Evolutionary conservation across 2,797 vertebrate genomes (phyloP).

Genomic region (Molothrus ater): DNA sequence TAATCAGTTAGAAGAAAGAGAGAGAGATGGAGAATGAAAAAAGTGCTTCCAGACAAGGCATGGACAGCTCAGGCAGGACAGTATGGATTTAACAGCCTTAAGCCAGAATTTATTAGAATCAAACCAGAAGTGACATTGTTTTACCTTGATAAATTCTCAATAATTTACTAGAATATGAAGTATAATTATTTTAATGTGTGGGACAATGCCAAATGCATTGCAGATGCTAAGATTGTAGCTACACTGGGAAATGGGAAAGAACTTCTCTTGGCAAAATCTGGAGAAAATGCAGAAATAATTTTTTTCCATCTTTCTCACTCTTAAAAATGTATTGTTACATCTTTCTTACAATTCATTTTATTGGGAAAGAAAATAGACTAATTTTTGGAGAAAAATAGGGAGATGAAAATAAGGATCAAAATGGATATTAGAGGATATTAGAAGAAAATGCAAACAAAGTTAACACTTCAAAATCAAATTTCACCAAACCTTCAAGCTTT

Average conservation of each 20-base stretch:
- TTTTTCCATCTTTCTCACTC: neutral
- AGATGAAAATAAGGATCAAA: neutral
- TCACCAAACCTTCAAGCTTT: neutral
- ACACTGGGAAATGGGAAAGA: neutral
- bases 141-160: neutral
- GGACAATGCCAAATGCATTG: neutral
- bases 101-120: conserved; percentile 21
- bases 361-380: neutral
- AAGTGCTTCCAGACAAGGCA: neutral
- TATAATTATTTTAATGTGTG: neutral
- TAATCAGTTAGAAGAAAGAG: neutral
- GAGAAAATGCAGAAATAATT: neutral
- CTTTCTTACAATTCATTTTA: neutral
- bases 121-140: conserved; percentile 3
- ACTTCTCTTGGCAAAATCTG: neutral
- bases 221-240: conserved; percentile 15
- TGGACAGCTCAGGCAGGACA: neutral
- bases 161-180: conserved; percentile 12
- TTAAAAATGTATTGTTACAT: neutral
- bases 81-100: neutral
- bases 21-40: neutral
- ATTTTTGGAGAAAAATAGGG: neutral
- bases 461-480: neutral
- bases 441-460: neutral
- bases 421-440: neutral